Conservation (phyloP, 2,113 vertebrate genomes). For the Corydoras maculifer region DNA sequence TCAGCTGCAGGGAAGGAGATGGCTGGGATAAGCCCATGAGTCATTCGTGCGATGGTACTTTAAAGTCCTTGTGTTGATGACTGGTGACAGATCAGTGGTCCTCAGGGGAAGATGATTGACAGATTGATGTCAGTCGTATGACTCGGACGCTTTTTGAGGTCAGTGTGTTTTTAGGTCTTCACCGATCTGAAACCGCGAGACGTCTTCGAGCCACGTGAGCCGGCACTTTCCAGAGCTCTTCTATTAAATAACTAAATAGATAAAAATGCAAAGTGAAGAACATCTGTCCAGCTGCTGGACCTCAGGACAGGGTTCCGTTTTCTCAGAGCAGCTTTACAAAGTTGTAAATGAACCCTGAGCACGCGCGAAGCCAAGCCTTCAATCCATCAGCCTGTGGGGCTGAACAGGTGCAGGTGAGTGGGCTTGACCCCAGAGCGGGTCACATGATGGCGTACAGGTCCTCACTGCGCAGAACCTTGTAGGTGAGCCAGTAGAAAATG, state of each 20-base stretch:
- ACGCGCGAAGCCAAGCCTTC: no score
- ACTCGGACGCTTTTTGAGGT: not conserved
- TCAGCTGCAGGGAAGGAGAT: not conserved
- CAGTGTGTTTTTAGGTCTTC: not conserved
- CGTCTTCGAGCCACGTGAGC: no score
- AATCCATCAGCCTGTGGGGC: no score
- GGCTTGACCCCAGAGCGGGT: not conserved
- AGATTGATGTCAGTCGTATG: constrained; percentile 15
- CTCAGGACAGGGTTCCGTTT: no score
- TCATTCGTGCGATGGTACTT: not conserved
- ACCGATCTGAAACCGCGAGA: not conserved
- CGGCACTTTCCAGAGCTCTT: no score
- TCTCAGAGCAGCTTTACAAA: no score
- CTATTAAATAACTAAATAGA: no score
- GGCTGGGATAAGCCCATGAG: not conserved
- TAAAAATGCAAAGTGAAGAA: no score
- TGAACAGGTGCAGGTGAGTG: no score
- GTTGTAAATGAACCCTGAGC: no score
- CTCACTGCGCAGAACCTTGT: constrained; percentile 83
- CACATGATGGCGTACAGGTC: constrained; percentile 66
- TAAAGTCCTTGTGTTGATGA: not conserved
- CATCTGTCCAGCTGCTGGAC: no score
- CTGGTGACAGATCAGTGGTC: not conserved
- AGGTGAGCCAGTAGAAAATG: constrained; percentile 89
- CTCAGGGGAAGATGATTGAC: not conserved